Conservation (phyloP, 2,888 invertebrate genomes). For the Allygus modestus region DNA sequence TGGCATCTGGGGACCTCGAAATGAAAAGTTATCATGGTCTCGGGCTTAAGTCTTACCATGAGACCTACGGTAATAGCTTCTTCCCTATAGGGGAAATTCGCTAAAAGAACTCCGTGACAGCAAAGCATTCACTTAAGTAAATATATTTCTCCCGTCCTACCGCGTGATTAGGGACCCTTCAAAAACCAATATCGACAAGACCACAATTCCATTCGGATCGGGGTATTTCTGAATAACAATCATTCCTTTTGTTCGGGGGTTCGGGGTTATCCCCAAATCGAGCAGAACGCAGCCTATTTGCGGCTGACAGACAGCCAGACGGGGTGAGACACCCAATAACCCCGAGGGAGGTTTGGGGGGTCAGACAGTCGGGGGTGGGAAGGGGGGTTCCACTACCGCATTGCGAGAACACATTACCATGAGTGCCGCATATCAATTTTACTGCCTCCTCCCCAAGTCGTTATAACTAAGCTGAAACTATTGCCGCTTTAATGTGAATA, state of each 20-base stretch:
- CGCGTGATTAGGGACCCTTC: background rate
- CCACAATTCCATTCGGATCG: conserved; percentile 6
- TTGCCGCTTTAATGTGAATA: background rate
- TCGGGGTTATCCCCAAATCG: conserved; percentile 27
- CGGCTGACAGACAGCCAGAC: conserved; percentile 33
- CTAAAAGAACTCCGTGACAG: no score
- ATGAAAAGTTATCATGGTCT: no score
- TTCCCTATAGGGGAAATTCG: no score
- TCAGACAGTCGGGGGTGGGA: background rate
- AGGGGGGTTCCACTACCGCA: conserved; percentile 1
- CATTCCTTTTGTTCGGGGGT: background rate
- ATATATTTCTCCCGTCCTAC: background rate
- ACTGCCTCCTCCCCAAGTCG: conserved; percentile 13
- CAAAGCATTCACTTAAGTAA: no score
- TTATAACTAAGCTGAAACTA: conserved; percentile 9
- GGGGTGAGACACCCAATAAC: conserved; percentile 28
- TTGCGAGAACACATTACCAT: conserved; percentile 21
- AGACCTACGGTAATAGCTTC: no score
- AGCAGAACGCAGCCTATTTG: conserved; percentile 24
- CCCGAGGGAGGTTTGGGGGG: background rate
- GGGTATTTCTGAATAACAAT: conserved; percentile 30
- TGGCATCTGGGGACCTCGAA: no score
- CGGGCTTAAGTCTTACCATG: no score
- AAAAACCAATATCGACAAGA: conserved; percentile 26
- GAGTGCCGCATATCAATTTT: conserved; percentile 41